These are phyloP conservation scores for Candoia aspera DNA, from an alignment of 2,113 vertebrate species.

Conservation along the genomic window DNA sequence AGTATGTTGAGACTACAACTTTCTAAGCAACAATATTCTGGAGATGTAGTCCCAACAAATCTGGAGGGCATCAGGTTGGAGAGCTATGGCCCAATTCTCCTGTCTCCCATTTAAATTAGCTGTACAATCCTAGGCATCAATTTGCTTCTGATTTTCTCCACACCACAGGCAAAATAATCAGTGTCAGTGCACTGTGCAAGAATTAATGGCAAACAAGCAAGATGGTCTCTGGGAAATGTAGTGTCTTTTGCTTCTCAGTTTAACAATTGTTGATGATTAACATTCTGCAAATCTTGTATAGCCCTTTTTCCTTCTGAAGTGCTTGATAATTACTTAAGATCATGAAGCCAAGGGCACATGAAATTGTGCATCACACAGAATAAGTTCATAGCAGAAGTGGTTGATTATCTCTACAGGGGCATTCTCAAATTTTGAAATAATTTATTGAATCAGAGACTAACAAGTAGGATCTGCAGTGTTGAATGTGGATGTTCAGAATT, in stretches of 20 bases:
- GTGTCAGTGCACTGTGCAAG: not conserved
- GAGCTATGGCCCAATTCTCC: not conserved
- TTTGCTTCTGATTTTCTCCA: not conserved
- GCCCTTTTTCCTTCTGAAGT: not conserved
- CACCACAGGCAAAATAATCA: not conserved
- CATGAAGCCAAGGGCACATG: not conserved
- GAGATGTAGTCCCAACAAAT: not conserved
- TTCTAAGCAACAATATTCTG: not conserved
- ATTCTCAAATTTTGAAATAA: not conserved
- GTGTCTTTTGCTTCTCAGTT: not conserved
- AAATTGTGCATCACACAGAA: not conserved
- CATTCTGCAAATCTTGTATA: not conserved
- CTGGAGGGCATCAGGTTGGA: not conserved
- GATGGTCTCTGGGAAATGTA: not conserved
- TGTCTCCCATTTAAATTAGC: not conserved
- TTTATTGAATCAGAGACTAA: constrained; percentile 8
- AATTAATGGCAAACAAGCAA: not conserved
- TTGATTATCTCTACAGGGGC: not conserved
- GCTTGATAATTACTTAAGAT: not conserved
- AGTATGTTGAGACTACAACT: not conserved
- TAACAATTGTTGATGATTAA: not conserved
- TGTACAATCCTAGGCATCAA: not conserved
- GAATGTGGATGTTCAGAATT: not conserved
- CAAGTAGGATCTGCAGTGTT: not conserved
- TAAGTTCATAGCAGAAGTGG: not conserved